Evolutionary conservation across 2,888 invertebrate genomes (phyloP), one percentile per base, ranked within the genome.

Genomic region (Zygogramma bicolorata): DNA sequence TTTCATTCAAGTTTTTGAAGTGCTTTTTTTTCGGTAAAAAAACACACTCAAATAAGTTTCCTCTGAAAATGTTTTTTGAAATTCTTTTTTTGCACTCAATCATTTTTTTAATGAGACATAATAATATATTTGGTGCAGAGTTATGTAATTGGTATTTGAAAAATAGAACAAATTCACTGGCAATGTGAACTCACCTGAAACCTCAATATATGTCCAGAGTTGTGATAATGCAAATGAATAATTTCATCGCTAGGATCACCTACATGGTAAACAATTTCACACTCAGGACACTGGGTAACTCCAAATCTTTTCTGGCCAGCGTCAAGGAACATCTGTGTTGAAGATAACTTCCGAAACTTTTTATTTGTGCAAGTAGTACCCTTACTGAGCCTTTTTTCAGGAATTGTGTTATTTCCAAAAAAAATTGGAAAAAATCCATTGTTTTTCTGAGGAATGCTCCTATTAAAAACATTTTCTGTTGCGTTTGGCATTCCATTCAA

Each of bases 251-350:
- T 92, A 0, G 94, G 92, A 83, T 95, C 94, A 0, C 93, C 94
- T 71, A 91, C 88, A 85, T 92, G 89, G 83, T 94, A 95, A 10
- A 94, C 88, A 80, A 92, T 88, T 1, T 92, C 92, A 82, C 96
- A 97, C 75, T 93, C 92, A 0, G 85, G 83, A 82, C 96, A 97
- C 80, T 93, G 91, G 0, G 90, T 91, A 0, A 92, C 91, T 0
- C 95, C 96, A 81, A 95, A 94, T 65, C 88, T 89, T 84, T 93
- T 95, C 86, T 97, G 96, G 0, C 96, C 96, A 0, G 93, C 95
- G 87, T 97, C 96, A 68, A 96, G 90, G 71, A 94, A 90, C 85
- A 93, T 93, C 81, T 95, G 95, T 84, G 92, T 73, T 22, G 70
- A 38, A 29, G 69, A 31, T 22, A 80, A 34, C 31, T 71, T 75